phyloP scores from a whole-genome alignment of 2,888 invertebrate genomes.

The Dasypolia templi region DNA sequence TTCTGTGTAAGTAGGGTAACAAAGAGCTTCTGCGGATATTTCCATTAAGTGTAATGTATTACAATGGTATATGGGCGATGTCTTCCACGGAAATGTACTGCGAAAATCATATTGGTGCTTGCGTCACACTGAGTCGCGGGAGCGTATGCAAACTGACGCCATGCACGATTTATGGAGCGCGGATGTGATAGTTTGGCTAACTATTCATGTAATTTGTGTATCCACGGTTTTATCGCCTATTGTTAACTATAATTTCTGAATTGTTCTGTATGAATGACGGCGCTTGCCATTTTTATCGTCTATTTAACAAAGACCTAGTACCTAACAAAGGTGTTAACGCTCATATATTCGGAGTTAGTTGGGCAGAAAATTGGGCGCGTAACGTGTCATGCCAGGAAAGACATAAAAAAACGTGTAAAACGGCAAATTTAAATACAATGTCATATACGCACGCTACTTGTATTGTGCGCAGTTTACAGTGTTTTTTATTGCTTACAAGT shows the following conservation, averaged over 20 bases:
- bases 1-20: constrained; percentile 67
- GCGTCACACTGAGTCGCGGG: constrained; percentile 70
- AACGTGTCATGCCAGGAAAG: constrained; percentile 11
- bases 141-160: constrained; percentile 68
- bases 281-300: constrained; percentile 36
- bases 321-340: constrained; percentile 37
- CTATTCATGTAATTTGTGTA: constrained; percentile 60
- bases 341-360: constrained; percentile 43
- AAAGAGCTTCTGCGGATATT: constrained; percentile 66
- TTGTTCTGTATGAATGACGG: constrained; percentile 52
- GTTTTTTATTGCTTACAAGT: constrained; percentile 55
- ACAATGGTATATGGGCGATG: constrained; percentile 56
- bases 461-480: constrained; percentile 46
- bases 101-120: constrained; percentile 71
- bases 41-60: constrained; percentile 42
- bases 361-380: constrained; percentile 46
- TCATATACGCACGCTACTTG: constrained; percentile 55
- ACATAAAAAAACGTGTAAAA: constrained; percentile 50
- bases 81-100: constrained; percentile 74
- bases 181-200: constrained; percentile 75
- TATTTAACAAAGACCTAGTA: constrained; percentile 36
- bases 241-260: constrained; percentile 60
- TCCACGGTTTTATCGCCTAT: constrained; percentile 60
- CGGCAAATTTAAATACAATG: constrained; percentile 58
- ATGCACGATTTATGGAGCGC: constrained; percentile 66